Evolutionary conservation across 92 coral and sea anemone species (phyloP), one percentile per base, ranked within the genome.

Genomic region (Paramuricea clavata): DNA sequence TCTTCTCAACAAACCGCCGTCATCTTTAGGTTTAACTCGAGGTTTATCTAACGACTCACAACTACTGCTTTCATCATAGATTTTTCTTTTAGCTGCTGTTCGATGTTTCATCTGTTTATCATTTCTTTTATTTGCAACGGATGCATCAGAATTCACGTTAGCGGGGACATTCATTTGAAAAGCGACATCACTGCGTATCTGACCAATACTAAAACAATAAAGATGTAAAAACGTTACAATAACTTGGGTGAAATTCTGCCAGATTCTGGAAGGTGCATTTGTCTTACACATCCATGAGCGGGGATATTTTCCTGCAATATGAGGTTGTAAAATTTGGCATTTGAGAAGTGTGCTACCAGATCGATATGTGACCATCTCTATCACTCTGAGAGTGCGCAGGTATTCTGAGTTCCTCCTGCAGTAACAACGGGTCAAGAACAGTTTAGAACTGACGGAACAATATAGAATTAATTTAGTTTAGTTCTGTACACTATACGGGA

Each of bases 51-150:
- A 21, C 22, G 52, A 28, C 36, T 57, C 71, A 33, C 67, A 49
- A 52, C 82, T 76, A 60, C 84, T 79, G 56, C 84, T 79, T 59
- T 79, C 84, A n/a, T 57, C 34, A 1, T 26, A 17, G 30, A 25
- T 25, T 59, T 30, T 79, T 47, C 73, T 79, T 61, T 59, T 79
- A 22, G n/a, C 69, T 19, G 73, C 34, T 61, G 35, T 79, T 34
- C 56, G 64, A 23, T 34, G 26, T 49, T 54, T 49, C 36, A 49
- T 27, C 67, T 13, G 23, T 59, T 35, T 35, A 16, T 50, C 31
- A 0, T 30, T 19, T 22, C 47, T 44, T 79, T 25, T 47, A 79
- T 31, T 59, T 23, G 49, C 6, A 59, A 79, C 67, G 9, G 84
- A 59, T 5, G 47, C 27, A 44, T 30, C 36, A 3, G 84, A 59